phyloP scores from a whole-genome alignment of 1,140 invertebrate genomes.

The Zaprionus inermis region DNA sequence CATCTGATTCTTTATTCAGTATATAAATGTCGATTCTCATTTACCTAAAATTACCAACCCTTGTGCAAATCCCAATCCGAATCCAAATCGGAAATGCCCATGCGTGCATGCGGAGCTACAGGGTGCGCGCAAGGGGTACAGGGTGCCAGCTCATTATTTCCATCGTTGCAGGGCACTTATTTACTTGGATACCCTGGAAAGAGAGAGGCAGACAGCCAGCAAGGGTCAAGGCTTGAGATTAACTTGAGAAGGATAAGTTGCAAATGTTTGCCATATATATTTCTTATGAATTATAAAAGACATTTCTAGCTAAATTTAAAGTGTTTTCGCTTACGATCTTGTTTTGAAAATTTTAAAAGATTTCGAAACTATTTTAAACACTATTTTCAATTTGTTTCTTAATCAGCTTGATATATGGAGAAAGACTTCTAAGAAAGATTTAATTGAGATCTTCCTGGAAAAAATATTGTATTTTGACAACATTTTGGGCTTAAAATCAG shows the following conservation, averaged over 20 bases:
- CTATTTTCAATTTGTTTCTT: too few species aligned
- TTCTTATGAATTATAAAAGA: too few species aligned
- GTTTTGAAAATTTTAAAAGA: too few species aligned
- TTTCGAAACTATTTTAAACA: too few species aligned
- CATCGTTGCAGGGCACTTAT: constrained; percentile 40
- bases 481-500: too few species aligned
- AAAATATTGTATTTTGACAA: too few species aligned
- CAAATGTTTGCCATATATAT: too few species aligned
- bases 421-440: too few species aligned
- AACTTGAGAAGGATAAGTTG: background rate
- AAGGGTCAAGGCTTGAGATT: background rate
- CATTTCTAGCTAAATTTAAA: too few species aligned
- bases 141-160: constrained; percentile 44
- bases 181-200: constrained; percentile 25
- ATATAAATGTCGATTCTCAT: constrained; percentile 81
- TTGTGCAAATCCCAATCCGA: constrained; percentile 27
- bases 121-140: background rate
- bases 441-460: too few species aligned
- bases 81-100: constrained; percentile 7
- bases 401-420: too few species aligned
- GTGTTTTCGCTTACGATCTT: too few species aligned
- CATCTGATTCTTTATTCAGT: constrained; percentile 62
- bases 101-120: background rate
- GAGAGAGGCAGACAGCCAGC: background rate
- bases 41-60: constrained; percentile 58